These are phyloP conservation scores for Deilephila porcellus DNA, from an alignment of 2,888 invertebrate genomes.

Conservation along the genomic window DNA sequence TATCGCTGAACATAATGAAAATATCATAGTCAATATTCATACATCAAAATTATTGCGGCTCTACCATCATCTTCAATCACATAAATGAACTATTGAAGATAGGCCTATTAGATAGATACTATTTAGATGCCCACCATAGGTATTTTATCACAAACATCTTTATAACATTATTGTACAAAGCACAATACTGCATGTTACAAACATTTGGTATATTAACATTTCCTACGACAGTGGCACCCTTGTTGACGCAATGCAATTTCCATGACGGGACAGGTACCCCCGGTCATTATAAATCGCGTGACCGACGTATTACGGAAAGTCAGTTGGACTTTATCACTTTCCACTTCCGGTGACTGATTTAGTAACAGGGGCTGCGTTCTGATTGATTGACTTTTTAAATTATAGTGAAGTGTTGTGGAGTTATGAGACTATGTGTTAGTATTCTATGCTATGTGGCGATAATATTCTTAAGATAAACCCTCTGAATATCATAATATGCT, in stretches of 20 bases:
- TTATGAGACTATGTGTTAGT: not conserved
- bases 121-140: too few relatives aligned
- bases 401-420: not conserved
- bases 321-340: slow-evolving; percentile 83
- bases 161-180: too few relatives aligned
- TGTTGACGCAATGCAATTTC: slow-evolving; percentile 58
- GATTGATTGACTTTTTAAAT: slow-evolving; percentile 32
- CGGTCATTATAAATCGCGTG: slow-evolving; percentile 62
- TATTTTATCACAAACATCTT: too few relatives aligned
- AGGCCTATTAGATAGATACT: too few relatives aligned
- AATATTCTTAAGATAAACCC: too few relatives aligned
- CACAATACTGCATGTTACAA: not conserved
- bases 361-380: slow-evolving; percentile 41
- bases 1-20: too few relatives aligned
- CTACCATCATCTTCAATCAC: not conserved
- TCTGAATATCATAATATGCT: too few relatives aligned
- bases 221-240: slow-evolving; percentile 34
- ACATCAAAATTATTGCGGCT: not conserved
- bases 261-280: slow-evolving; percentile 61
- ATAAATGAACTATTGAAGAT: not conserved
- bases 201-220: slow-evolving; percentile 1
- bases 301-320: slow-evolving; percentile 68
- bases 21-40: too few relatives aligned
- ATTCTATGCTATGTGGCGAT: too few relatives aligned
- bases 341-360: slow-evolving; percentile 73